Percentiles rank a stretch among this genome's conserved stretches.
Evolutionary conservation across 2,113 vertebrate genomes (phyloP).

Genomic region (Aegotheles bennettii): DNA sequence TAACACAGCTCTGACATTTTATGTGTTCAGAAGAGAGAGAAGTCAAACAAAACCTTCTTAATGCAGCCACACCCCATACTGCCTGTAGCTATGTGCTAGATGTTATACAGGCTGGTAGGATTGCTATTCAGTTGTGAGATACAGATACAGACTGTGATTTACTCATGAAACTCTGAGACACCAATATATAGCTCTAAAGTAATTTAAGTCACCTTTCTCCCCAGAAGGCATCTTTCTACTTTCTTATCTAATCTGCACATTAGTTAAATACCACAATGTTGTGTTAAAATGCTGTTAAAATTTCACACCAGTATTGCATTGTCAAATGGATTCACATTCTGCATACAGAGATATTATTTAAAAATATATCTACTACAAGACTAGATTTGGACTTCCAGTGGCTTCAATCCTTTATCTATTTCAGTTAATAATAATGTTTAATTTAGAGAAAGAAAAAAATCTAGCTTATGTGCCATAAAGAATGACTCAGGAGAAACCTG

Average conservation of each 20-base stretch:
- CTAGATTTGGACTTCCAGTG: neutral
- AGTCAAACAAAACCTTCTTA: neutral
- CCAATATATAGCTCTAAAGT: neutral
- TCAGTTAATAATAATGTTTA: neutral
- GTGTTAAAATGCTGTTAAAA: neutral
- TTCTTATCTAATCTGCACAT: neutral
- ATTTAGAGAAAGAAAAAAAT: neutral
- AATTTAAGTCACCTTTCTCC: neutral
- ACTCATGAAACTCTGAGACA: neutral
- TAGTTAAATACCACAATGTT: neutral
- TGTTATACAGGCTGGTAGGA: neutral
- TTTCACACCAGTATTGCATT: neutral
- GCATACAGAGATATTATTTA: neutral
- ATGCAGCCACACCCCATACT: neutral
- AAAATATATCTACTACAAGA: neutral
- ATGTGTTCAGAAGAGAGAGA: neutral
- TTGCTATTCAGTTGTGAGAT: neutral
- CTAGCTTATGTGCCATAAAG: neutral
- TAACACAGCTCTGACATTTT: neutral
- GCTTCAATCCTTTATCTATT: neutral
- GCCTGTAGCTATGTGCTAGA: neutral
- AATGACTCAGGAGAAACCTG: neutral
- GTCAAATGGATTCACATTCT: neutral
- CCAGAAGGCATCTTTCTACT: neutral
- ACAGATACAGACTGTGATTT: neutral